Percentiles rank a stretch among this genome's conserved stretches.
These are phyloP conservation scores for Cinara cedri DNA, from an alignment of 2,888 invertebrate genomes.

Conservation along the genomic window DNA sequence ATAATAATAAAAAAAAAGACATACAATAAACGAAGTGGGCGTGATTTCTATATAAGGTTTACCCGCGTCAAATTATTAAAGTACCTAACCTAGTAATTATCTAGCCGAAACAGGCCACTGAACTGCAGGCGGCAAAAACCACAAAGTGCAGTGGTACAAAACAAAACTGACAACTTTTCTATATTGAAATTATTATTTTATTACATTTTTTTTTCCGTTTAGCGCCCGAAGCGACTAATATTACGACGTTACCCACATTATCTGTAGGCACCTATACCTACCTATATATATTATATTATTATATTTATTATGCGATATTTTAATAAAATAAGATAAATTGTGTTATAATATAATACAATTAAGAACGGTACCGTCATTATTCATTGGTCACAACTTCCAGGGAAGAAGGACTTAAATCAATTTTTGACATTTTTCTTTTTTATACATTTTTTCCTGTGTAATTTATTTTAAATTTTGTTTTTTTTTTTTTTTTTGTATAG, in stretches of 20 bases:
- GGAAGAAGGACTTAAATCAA: no score
- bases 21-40: constrained; percentile 24
- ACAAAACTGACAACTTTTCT: constrained; percentile 43
- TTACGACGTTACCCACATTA: constrained; percentile 1
- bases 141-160: constrained; percentile 22
- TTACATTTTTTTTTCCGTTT: constrained; percentile 3
- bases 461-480: no score
- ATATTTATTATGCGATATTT: not conserved
- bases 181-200: constrained; percentile 27
- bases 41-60: no score
- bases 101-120: constrained; percentile 42
- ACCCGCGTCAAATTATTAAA: constrained; percentile 33
- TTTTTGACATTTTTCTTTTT: no score
- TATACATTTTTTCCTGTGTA: no score
- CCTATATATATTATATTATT: no score
- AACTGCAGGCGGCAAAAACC: constrained; percentile 48
- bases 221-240: not conserved
- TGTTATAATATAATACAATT: not conserved
- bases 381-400: no score
- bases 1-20: not conserved
- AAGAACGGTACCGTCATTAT: not conserved
- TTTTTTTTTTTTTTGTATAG: no score
- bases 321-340: not conserved
- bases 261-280: not conserved
- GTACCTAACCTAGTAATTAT: constrained; percentile 53